phyloP scores from a whole-genome alignment of 2,888 invertebrate genomes.

The Chironomus riparius region DNA sequence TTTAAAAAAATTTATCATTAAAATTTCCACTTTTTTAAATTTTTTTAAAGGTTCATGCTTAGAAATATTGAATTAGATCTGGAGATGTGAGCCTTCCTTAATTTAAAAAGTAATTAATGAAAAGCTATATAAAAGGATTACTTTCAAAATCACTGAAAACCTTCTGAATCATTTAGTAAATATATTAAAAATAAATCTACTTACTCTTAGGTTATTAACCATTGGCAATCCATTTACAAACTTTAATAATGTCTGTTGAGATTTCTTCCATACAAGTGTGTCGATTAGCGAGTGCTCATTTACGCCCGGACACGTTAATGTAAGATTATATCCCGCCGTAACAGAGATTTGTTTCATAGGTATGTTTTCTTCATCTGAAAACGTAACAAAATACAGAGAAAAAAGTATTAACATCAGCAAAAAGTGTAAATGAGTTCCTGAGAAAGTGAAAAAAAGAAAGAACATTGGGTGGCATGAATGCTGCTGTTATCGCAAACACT shows the following conservation, averaged over 20 bases:
- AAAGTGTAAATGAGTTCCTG: background rate
- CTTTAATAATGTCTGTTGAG: slow-evolving; percentile 39
- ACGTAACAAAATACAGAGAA: background rate
- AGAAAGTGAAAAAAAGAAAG: no score
- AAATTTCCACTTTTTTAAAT: no score
- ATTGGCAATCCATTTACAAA: slow-evolving; percentile 43
- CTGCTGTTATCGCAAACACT: background rate
- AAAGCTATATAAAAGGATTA: no score
- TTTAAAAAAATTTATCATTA: no score
- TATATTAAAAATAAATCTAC: slow-evolving; percentile 30
- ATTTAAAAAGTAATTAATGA: no score
- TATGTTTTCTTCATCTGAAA: slow-evolving; percentile 53
- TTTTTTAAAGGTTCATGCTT: no score
- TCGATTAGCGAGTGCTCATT: slow-evolving; percentile 56
- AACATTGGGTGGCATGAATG: background rate
- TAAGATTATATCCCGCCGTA: slow-evolving; percentile 56
- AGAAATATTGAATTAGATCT: no score
- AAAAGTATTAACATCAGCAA: background rate
- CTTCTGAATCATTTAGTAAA: no score
- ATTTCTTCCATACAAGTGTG: slow-evolving; percentile 52
- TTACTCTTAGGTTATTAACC: slow-evolving; percentile 42
- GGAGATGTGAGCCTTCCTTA: no score
- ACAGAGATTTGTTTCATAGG: slow-evolving; percentile 50
- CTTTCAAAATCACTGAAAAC: no score
- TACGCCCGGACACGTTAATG: slow-evolving; percentile 57